Percentiles rank a stretch among this genome's conserved stretches.
Evolutionary conservation across 35 echinoderm and acorn worm genomes (phyloP).

Genomic region (Patiria miniata): DNA sequence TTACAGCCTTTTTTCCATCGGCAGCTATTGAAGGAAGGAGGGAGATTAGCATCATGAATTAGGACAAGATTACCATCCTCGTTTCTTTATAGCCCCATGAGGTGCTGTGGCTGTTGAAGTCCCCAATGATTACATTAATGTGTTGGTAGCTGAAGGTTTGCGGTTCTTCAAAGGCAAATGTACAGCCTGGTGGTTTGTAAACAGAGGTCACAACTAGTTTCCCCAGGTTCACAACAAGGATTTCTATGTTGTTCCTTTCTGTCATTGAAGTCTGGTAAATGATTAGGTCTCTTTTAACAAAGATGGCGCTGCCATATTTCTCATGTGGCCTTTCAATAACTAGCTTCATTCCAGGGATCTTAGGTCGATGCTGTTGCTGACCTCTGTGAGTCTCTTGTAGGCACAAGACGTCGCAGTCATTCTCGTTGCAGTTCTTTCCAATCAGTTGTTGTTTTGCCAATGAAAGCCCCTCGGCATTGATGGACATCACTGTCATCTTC

Average conservation of each 20-base stretch:
- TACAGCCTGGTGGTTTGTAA: slow-evolving; percentile 45
- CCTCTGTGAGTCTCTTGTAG: slow-evolving; percentile 68
- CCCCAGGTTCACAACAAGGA: slow-evolving; percentile 39
- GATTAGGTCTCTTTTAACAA: neutral
- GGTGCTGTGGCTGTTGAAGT: slow-evolving; percentile 45
- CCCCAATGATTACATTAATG: slow-evolving; percentile 45
- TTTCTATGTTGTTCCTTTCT: slow-evolving; percentile 44
- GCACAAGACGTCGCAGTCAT: slow-evolving; percentile 44
- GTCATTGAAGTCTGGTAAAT: slow-evolving; percentile 38
- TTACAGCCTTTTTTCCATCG: slow-evolving; percentile 14
- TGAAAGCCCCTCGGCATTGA: slow-evolving; percentile 48
- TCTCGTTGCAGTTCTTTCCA: slow-evolving; percentile 18
- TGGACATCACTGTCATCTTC: slow-evolving; percentile 53
- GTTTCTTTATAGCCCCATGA: neutral
- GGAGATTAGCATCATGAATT: neutral
- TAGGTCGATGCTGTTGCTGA: slow-evolving; percentile 36
- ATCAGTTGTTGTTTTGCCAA: slow-evolving; percentile 40
- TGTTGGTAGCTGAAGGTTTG: slow-evolving; percentile 28
- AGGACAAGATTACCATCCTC: neutral
- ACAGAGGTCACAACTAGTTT: slow-evolving; percentile 51
- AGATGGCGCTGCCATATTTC: slow-evolving; percentile 50
- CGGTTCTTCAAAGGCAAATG: slow-evolving; percentile 36
- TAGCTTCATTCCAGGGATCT: slow-evolving; percentile 58
- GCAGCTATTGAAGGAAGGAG: neutral
- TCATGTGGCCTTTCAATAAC: slow-evolving; percentile 34